Evolutionary conservation across 2,888 invertebrate genomes (phyloP).

Genomic region (Sicus ferrugineus): DNA sequence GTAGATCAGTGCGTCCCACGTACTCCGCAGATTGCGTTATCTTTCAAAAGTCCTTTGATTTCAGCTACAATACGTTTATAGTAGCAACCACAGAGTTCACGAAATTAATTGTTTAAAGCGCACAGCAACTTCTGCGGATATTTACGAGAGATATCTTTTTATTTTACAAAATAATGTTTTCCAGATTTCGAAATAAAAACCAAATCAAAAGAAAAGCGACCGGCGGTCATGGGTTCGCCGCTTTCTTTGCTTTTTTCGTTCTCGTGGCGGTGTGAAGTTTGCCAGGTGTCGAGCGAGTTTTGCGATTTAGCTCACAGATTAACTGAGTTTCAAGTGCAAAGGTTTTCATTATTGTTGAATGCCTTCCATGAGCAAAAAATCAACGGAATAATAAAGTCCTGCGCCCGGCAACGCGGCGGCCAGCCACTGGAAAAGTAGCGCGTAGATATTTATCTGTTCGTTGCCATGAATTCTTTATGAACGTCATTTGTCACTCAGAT

Average conservation of each 20-base stretch:
- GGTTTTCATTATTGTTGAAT: constrained; percentile 26
- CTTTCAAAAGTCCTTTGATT: no score
- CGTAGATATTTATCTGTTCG: not conserved
- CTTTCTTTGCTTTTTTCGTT: not conserved
- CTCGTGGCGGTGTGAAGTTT: constrained; percentile 23
- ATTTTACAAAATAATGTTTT: no score
- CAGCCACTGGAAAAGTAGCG: constrained; percentile 18
- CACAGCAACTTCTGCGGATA: not conserved
- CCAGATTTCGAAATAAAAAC: not conserved
- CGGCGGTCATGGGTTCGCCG: not conserved
- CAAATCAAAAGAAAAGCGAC: not conserved
- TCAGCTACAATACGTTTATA: no score
- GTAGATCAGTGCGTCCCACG: no score
- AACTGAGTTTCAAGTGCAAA: constrained; percentile 32
- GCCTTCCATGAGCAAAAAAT: constrained; percentile 37
- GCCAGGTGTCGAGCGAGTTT: constrained; percentile 30
- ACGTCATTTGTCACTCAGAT: constrained; percentile 17
- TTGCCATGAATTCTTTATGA: constrained; percentile 13
- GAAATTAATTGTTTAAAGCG: not conserved
- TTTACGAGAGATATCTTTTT: not conserved
- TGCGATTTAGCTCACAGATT: constrained; percentile 29
- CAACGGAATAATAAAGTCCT: constrained; percentile 35
- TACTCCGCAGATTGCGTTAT: no score
- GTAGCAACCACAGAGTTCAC: no score
- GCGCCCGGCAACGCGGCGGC: constrained; percentile 36